Evolutionary conservation across 1,140 invertebrate species (phyloP).

Genomic region (Bombus balteatus): DNA sequence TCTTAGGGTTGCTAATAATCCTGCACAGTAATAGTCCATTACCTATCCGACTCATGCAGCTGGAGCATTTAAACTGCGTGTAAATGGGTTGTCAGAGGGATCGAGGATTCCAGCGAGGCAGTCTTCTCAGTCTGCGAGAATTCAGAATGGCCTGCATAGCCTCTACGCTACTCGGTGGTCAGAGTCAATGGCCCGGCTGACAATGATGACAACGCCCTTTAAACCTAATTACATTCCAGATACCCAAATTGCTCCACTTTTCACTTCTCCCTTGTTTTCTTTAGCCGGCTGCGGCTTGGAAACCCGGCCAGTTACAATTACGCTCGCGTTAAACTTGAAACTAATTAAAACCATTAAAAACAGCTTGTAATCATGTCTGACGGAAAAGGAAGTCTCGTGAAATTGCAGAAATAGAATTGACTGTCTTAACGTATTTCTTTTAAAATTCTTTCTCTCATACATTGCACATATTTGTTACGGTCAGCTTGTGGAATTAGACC

Average conservation of each 20-base stretch:
- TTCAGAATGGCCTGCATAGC: conserved; percentile 67
- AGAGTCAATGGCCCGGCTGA: conserved; percentile 73
- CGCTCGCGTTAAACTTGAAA: conserved; percentile 7
- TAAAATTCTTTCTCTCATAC: too few species aligned
- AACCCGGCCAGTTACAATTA: neutral
- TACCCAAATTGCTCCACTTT: conserved; percentile 32
- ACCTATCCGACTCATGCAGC: conserved; percentile 36
- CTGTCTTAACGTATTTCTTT: neutral
- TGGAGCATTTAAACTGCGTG: conserved; percentile 39
- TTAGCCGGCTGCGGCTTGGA: neutral
- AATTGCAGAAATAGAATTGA: neutral
- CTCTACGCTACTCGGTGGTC: conserved; percentile 67
- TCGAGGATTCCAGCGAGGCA: conserved; percentile 19
- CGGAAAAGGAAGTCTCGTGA: neutral
- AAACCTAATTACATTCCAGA: conserved; percentile 75
- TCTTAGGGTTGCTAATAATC: conserved; percentile 35
- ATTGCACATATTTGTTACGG: too few species aligned
- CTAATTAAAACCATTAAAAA: conserved; percentile 17
- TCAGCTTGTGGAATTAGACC: too few species aligned
- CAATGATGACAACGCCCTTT: conserved; percentile 68
- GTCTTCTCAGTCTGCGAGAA: conserved; percentile 61
- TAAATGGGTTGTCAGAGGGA: conserved; percentile 46
- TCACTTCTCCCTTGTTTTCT: conserved; percentile 26
- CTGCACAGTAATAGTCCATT: conserved; percentile 32
- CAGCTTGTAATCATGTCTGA: neutral